A percentile compares a stretch with the other conserved stretches of the same genome.
Evolutionary conservation across 92 coral and sea anemone genomes (phyloP).

Genomic region (Parazoanthus darwini): DNA sequence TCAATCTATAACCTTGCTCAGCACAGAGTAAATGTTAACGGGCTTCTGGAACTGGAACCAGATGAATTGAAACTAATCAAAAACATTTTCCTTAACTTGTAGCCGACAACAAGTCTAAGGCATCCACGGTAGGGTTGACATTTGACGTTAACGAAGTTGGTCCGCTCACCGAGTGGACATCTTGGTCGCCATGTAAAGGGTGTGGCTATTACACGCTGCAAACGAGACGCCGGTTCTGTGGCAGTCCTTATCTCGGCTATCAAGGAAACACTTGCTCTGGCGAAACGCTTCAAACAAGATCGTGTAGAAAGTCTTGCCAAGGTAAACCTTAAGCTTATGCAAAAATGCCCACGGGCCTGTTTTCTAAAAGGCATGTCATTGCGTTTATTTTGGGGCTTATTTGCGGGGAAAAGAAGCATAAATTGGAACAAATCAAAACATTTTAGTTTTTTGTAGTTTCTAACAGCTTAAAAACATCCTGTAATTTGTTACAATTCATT

Average conservation of each 20-base stretch:
- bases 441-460: no score
- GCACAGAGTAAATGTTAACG: no score
- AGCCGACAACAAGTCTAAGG: background rate
- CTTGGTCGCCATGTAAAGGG: conserved; percentile 46
- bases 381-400: background rate
- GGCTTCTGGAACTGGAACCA: background rate
- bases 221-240: conserved; percentile 49
- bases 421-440: no score
- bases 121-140: background rate
- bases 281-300: conserved; percentile 37
- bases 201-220: conserved; percentile 44
- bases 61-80: background rate
- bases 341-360: no score
- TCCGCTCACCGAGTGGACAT: conserved; percentile 48
- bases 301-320: conserved; percentile 32
- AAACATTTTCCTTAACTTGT: background rate
- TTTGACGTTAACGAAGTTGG: conserved; percentile 10
- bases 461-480: no score
- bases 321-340: background rate
- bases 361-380: background rate
- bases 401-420: no score
- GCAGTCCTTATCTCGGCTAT: conserved; percentile 33
- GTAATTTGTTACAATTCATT: no score
- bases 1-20: no score
- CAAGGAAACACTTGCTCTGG: conserved; percentile 50